Conservation (phyloP, 92 coral and sea anemone species). For the Plumapathes pennacea region DNA sequence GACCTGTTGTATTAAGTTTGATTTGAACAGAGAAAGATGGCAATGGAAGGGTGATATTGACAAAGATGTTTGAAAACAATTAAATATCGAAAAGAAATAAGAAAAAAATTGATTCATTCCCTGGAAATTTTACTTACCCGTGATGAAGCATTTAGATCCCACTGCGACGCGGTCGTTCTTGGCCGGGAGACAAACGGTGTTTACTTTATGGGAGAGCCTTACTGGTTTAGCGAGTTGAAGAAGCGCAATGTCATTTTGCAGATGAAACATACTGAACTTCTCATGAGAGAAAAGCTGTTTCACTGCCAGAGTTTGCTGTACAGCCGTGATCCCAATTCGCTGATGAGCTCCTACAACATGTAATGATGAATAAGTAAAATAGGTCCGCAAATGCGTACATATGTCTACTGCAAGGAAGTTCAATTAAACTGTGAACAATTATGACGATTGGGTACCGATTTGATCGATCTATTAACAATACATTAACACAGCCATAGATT, state of each 20-base stretch:
- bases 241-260: slow-evolving; percentile 56
- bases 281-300: slow-evolving; percentile 40
- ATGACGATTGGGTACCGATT: no score
- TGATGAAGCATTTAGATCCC: slow-evolving; percentile 40
- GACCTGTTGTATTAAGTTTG: no score
- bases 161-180: slow-evolving; percentile 26
- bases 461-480: no score
- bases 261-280: slow-evolving; percentile 33
- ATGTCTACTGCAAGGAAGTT: no score
- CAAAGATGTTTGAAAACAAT: no score
- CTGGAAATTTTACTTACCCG: slow-evolving; percentile 44
- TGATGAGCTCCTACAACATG: slow-evolving; percentile 44
- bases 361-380: background rate
- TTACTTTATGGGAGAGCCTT: slow-evolving; percentile 17
- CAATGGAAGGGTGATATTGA: no score
- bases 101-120: no score
- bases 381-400: no score
- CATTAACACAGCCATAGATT: no score
- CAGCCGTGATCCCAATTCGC: slow-evolving; percentile 30
- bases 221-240: slow-evolving; percentile 33
- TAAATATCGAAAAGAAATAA: no score
- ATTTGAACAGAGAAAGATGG: no score
- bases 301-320: slow-evolving; percentile 38
- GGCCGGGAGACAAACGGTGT: slow-evolving; percentile 42
- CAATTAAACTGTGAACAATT: no score